Base-by-base conservation (phyloP, 2,888 invertebrate species). In the Galeopsomyia nigrocyanea region DNA sequence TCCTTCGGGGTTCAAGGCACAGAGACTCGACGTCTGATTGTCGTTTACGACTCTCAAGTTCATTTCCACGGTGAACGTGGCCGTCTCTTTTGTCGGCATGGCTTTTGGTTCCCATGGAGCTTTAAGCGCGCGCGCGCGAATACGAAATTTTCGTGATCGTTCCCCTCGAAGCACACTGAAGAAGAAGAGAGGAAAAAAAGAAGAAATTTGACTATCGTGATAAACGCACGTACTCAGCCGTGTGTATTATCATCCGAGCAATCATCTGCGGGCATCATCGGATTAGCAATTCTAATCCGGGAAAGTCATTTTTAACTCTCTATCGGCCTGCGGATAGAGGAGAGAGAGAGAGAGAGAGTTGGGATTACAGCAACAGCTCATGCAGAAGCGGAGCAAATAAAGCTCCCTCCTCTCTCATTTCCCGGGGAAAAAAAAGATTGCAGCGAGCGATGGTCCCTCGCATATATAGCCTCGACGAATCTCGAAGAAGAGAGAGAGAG, bases 21-120 rank as follows among this genome's bases (percentile, higher is more conserved):
- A 17, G 60, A 17, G 58, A 39, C 7, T 68, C 67, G 79, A 78
- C 79, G 79, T 75, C 74, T 76, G 79, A 81, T 79, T 80, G 80
- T 81, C 82, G 78, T 83, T 82, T 80, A 81, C 79, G 80, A 82
- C 79, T 77, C 75, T 60, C 68, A 56, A 53, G 60, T 74, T 70
- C 71, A 65, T 74, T 74, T 65, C 68, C 65, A 51, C 56, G 68
- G 68, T 56, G 74, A 60, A 21, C 50, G 17, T 9, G 39, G 39
- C 7, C 39, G 3, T 26, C 47, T 47, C 57, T 65, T 63, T 63
- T 51, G 9, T 56, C 39, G 21, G 7, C 31, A 31, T 19, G 19
- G n/a, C 58, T 39, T 39, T 39, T 57, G 39, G 19, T 56, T 56
- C 47, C 31, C 14, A 31, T 31, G n/a, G 31, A 31, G 31, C 31